A percentile compares a stretch with the other conserved stretches of the same genome.
Conservation (phyloP, 2,797 vertebrate genomes). For the Xerus rutilus region DNA sequence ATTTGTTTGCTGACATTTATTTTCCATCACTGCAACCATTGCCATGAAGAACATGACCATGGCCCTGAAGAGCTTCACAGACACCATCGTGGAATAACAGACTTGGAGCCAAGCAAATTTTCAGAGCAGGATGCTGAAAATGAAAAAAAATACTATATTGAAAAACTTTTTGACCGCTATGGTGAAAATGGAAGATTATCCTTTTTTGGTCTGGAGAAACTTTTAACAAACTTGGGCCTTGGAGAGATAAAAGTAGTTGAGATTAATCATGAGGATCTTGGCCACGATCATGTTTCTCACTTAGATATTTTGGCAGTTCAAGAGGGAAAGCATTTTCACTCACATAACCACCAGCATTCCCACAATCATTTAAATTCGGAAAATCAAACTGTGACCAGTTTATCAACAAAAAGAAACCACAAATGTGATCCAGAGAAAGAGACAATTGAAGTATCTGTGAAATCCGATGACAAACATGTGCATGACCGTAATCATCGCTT, state of each 20-base stretch:
- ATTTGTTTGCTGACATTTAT: slow-evolving; percentile 98
- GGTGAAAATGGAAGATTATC: slow-evolving; percentile 94
- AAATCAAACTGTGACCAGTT: slow-evolving; percentile 85
- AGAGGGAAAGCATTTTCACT: slow-evolving; percentile 93
- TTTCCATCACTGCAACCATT: slow-evolving; percentile 96
- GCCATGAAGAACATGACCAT: slow-evolving; percentile 91
- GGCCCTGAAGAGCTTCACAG: slow-evolving; percentile 92
- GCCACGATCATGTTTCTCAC: slow-evolving; percentile 97
- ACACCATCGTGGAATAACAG: slow-evolving; percentile 83
- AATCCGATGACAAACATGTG: slow-evolving; percentile 79
- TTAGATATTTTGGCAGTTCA: slow-evolving; percentile 94
- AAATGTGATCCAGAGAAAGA: slow-evolving; percentile 87
- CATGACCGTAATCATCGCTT: slow-evolving; percentile 85
- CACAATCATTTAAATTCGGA: slow-evolving; percentile 85
- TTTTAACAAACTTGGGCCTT: slow-evolving; percentile 95
- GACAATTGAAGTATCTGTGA: slow-evolving; percentile 60
- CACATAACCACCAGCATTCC: slow-evolving; percentile 83
- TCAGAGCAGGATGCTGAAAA: slow-evolving; percentile 89
- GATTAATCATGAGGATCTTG: slow-evolving; percentile 94
- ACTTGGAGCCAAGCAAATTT: slow-evolving; percentile 82
- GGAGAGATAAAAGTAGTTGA: slow-evolving; percentile 95
- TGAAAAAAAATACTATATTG: slow-evolving; percentile 96
- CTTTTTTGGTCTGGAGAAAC: slow-evolving; percentile 95
- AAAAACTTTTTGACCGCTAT: slow-evolving; percentile 95
- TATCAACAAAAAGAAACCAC: slow-evolving; percentile 81